Evolutionary conservation across 2,888 invertebrate genomes (phyloP), one percentile per base, ranked within the genome.

Genomic region (Heliconius charithonia): DNA sequence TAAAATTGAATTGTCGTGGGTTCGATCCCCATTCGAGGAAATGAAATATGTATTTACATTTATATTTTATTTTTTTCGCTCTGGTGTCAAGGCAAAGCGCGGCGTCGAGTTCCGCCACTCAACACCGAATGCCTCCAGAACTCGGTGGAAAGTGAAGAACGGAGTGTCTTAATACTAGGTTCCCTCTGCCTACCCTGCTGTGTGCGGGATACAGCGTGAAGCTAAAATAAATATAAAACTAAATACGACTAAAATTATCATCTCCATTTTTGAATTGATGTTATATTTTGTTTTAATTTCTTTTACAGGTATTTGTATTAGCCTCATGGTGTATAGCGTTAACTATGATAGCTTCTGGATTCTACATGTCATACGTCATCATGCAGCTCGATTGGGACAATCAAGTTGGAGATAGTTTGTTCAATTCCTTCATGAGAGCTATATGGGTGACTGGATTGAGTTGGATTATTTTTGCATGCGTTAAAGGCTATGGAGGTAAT

Each of bases 381-480:
- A 79, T 87, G 84, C 88, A 90, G 73, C 10, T 83, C 0, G 87
- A 89, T 27, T 92, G 91, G 90, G 82, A 90, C 66, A 91, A 89
- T 70, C 89, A 91, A 77, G 75, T 86, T 0, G 86, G 86, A 32
- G 91, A 92, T 76, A 89, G 84, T 67, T 70, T 91, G 25, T 86
- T 91, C 69, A 92, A 92, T 79, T 91, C 93, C 0, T 90, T 92
- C 75, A 89, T 91, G 84, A 86, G 94, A 70, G 89, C 93, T 0
- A 84, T 85, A 0, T 95, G 95, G 95, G 90, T 92, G 0, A 45
- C 92, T 16, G 92, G 90, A 12, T 81, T 95, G 2, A 89, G 92
- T 0, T 95, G 95, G 95, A 84, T 95, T 4, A 87, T 95, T 27
- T 89, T 95, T 63, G 93, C 94, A 0, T 95, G 95, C 77, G 87